These are phyloP conservation scores for Phalloptychus januarius DNA, from an alignment of 2,797 vertebrate genomes.

Conservation along the genomic window DNA sequence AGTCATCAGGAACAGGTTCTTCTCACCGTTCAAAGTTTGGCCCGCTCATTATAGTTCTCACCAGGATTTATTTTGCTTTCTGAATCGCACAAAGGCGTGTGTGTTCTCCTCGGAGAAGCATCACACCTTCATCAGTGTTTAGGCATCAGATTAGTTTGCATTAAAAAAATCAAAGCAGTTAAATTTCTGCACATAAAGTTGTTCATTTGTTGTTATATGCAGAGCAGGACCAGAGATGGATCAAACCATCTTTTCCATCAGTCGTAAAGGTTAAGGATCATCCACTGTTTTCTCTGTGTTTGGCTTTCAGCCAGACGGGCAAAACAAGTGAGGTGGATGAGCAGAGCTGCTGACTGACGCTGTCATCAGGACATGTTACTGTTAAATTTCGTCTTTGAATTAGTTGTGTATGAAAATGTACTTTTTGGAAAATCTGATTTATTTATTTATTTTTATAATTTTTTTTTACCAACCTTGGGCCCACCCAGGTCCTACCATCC, in stretches of 20 bases:
- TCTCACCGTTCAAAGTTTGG: constrained; percentile 19
- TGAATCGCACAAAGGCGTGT: not conserved
- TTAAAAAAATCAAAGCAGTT: not conserved
- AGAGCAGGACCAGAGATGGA: not conserved
- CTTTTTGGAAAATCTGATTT: not conserved
- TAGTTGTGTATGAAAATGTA: not conserved
- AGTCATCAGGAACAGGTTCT: constrained; percentile 39
- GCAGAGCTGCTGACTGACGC: not conserved
- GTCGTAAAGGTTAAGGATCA: not conserved
- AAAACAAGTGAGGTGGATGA: not conserved
- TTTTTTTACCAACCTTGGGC: no score
- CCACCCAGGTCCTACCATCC: not conserved
- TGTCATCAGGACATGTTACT: not conserved
- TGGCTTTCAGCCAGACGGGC: not conserved
- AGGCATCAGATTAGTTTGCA: not conserved
- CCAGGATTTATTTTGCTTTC: not conserved
- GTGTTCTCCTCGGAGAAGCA: not conserved
- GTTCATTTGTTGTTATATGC: not conserved
- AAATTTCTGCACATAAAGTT: not conserved
- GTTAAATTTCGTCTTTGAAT: not conserved
- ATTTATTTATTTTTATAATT: no score
- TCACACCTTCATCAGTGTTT: not conserved
- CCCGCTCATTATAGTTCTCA: constrained; percentile 9
- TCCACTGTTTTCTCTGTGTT: not conserved
- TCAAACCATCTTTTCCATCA: not conserved